Percentiles rank a stretch among this genome's conserved stretches.
Conservation (phyloP, 2,888 invertebrate species). For the Thera britannica region DNA sequence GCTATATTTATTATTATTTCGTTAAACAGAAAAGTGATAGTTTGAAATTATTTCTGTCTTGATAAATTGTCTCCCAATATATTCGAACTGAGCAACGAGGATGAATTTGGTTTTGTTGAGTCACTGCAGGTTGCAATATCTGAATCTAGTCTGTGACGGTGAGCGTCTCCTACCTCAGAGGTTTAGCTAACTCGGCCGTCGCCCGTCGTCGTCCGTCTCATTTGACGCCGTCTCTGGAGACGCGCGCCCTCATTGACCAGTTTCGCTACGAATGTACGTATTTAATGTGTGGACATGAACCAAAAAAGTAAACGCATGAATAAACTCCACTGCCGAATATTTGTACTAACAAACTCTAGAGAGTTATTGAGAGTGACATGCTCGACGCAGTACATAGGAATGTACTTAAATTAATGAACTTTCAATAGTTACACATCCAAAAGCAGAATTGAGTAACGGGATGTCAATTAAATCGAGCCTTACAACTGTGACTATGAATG, state of each 20-base stretch:
- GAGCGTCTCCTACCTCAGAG: conserved; percentile 42
- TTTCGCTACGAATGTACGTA: conserved; percentile 48
- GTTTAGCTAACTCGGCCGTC: neutral
- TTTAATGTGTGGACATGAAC: conserved; percentile 74
- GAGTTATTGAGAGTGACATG: conserved; percentile 25
- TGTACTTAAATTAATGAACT: conserved; percentile 71
- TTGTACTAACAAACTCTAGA: conserved; percentile 36
- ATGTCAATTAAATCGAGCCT: conserved; percentile 79
- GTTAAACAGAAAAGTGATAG: conserved; percentile 77
- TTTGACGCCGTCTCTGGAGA: conserved; percentile 19
- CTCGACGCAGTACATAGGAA: conserved; percentile 53
- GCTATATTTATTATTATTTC: conserved; percentile 83
- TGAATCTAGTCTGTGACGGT: conserved; percentile 54
- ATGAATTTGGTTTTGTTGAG: conserved; percentile 65
- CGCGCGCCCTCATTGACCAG: conserved; percentile 42
- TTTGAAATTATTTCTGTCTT: conserved; percentile 84
- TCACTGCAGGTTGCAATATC: conserved; percentile 54
- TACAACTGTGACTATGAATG: conserved; percentile 69
- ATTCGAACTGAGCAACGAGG: conserved; percentile 70
- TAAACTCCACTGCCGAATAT: conserved; percentile 44
- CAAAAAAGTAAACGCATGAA: conserved; percentile 51
- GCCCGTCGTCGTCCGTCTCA: conserved; percentile 14
- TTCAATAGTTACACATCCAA: conserved; percentile 65
- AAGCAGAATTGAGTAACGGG: conserved; percentile 60
- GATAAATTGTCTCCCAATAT: conserved; percentile 73